Conservation (phyloP, 1,140 invertebrate species). For the Diorhabda sublineata region DNA sequence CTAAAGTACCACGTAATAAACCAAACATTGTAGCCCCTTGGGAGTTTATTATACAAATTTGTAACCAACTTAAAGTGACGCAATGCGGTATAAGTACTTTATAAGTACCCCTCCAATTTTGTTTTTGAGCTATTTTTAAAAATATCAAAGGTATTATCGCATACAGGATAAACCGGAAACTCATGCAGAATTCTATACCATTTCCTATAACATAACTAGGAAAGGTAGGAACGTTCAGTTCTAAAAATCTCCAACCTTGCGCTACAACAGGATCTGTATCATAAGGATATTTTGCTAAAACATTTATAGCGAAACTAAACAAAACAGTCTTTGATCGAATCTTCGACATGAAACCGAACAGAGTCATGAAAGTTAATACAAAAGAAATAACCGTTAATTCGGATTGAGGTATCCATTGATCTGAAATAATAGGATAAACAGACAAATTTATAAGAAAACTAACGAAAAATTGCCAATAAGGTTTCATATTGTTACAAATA, state of each 20-base stretch:
- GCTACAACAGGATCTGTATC: constrained; percentile 75
- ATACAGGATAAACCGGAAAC: constrained; percentile 70
- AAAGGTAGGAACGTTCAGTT: constrained; percentile 74
- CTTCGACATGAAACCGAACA: constrained; percentile 65
- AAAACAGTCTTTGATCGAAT: constrained; percentile 55
- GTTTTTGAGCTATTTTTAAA: constrained; percentile 64
- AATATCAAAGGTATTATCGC: constrained; percentile 71
- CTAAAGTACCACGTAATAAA: constrained; percentile 68
- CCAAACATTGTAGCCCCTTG: constrained; percentile 78
- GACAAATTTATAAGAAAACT: constrained; percentile 69
- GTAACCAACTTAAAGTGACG: constrained; percentile 81
- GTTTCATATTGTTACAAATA: constrained; percentile 74
- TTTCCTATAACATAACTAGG: constrained; percentile 74
- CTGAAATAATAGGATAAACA: constrained; percentile 70
- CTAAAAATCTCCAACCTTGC: constrained; percentile 73
- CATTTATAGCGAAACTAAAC: constrained; percentile 74
- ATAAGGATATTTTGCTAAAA: constrained; percentile 79
- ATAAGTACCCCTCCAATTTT: constrained; percentile 74
- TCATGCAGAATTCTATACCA: constrained; percentile 80
- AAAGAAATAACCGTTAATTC: constrained; percentile 74
- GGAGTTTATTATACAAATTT: constrained; percentile 73
- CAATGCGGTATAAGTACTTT: constrained; percentile 77
- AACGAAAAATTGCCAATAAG: constrained; percentile 74
- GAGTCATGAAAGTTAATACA: constrained; percentile 66
- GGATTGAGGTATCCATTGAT: constrained; percentile 74